A percentile compares a stretch with the other conserved stretches of the same genome.
Conservation (phyloP, 2,888 invertebrate species). For the Tetrapedia diversipes region DNA sequence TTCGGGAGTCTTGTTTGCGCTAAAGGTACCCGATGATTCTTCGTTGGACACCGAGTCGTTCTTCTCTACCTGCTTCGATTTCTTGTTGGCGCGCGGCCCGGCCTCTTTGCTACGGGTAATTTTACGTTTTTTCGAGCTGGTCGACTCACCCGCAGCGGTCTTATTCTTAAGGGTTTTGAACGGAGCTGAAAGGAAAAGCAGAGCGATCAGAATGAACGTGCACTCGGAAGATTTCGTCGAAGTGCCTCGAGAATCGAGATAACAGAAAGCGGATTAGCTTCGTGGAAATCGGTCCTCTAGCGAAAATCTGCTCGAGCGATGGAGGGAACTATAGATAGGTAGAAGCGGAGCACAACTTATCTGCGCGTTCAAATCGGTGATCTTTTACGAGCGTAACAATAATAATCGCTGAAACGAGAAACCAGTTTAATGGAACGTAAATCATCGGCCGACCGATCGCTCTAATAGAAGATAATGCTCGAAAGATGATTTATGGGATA, state of each 20-base stretch:
- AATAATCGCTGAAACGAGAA: conserved; percentile 10
- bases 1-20: neutral
- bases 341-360: no score
- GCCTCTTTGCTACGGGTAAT: neutral
- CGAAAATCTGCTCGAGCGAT: no score
- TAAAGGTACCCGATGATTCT: conserved; percentile 7
- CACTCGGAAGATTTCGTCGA: no score
- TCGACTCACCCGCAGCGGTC: neutral
- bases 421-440: conserved; percentile 35
- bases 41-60: conserved; percentile 31
- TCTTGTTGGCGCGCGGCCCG: neutral
- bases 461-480: conserved; percentile 40
- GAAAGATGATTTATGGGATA: conserved; percentile 48
- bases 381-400: conserved; percentile 13
- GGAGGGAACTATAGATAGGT: no score
- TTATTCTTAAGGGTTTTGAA: conserved; percentile 33
- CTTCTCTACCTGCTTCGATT: conserved; percentile 56
- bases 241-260: neutral
- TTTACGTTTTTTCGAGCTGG: conserved; percentile 23
- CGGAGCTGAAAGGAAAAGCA: conserved; percentile 49
- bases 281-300: neutral
- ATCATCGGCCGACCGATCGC: conserved; percentile 31
- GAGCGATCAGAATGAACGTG: neutral
- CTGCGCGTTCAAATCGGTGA: neutral
- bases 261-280: neutral